Evolutionary conservation across 2,888 invertebrate genomes (phyloP).

Genomic region (Ectropis crepuscularia): DNA sequence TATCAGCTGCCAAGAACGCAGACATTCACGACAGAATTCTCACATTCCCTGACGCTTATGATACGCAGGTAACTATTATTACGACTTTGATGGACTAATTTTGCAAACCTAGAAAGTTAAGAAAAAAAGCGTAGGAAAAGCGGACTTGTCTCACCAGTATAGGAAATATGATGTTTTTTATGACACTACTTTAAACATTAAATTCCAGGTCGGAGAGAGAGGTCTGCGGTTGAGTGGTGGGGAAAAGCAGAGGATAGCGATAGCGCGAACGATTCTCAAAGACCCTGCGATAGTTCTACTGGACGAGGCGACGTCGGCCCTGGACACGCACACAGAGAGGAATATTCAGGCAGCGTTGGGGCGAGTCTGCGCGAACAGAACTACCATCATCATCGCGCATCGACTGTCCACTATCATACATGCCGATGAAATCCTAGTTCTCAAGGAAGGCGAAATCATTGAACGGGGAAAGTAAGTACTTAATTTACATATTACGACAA

Average conservation of each 20-base stretch:
- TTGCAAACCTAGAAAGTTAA: no score
- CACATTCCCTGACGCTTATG: slow-evolving; percentile 95
- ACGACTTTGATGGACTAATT: no score
- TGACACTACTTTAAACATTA: neutral
- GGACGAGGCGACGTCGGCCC: slow-evolving; percentile 97
- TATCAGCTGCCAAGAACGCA: slow-evolving; percentile 95
- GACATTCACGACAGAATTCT: slow-evolving; percentile 97
- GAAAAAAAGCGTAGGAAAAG: no score
- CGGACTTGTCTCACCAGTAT: no score
- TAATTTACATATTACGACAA: neutral
- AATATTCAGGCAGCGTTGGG: slow-evolving; percentile 93
- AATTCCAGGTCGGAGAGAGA: slow-evolving; percentile 94
- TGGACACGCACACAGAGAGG: slow-evolving; percentile 97
- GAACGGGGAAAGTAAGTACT: slow-evolving; percentile 91
- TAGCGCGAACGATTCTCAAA: slow-evolving; percentile 97
- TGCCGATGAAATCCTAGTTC: slow-evolving; percentile 96
- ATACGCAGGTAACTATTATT: slow-evolving; percentile 86
- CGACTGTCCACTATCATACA: slow-evolving; percentile 97
- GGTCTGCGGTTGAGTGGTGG: slow-evolving; percentile 98
- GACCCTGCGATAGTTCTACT: slow-evolving; percentile 95
- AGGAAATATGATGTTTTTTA: no score
- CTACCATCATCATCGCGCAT: slow-evolving; percentile 97
- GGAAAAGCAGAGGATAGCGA: slow-evolving; percentile 98
- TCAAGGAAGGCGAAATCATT: slow-evolving; percentile 95
- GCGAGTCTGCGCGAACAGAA: slow-evolving; percentile 92